phyloP scores from a whole-genome alignment of 2,797 vertebrate genomes.

The Schizothorax lantsangensis region DNA sequence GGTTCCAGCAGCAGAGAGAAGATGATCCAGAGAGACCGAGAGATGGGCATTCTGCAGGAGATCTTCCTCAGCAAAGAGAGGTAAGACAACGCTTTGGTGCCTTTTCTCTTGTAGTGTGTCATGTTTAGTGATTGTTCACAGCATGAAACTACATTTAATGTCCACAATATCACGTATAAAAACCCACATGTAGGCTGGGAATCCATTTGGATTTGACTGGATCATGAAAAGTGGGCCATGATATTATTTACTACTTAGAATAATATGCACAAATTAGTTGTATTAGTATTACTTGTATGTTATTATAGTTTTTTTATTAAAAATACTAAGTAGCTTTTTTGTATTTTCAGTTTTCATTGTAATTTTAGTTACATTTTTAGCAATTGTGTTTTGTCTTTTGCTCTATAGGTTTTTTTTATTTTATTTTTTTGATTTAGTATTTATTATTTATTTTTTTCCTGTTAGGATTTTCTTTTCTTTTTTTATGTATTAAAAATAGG shows the following conservation, averaged over 20 bases:
- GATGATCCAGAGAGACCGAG: constrained; percentile 88
- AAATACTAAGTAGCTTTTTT: too few relatives aligned
- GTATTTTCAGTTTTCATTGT: background rate
- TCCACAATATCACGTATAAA: background rate
- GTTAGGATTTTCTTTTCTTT: background rate
- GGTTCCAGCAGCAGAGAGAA: constrained; percentile 91
- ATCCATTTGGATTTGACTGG: background rate
- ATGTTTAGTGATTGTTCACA: background rate
- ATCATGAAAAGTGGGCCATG: background rate
- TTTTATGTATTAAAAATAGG: background rate
- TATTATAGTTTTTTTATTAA: background rate
- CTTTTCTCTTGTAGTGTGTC: background rate
- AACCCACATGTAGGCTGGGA: background rate
- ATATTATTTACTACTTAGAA: background rate
- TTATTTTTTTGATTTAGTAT: background rate
- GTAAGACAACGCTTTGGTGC: constrained; percentile 62
- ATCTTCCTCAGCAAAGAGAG: constrained; percentile 94
- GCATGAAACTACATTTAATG: background rate
- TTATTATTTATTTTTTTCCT: background rate
- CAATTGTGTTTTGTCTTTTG: background rate
- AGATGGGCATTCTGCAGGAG: constrained; percentile 95
- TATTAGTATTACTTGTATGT: background rate
- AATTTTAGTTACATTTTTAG: too few relatives aligned
- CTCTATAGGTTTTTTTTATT: background rate
- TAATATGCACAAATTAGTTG: background rate